phyloP scores from a whole-genome alignment of 1,140 invertebrate species.

The Brachionus sp. region DNA sequence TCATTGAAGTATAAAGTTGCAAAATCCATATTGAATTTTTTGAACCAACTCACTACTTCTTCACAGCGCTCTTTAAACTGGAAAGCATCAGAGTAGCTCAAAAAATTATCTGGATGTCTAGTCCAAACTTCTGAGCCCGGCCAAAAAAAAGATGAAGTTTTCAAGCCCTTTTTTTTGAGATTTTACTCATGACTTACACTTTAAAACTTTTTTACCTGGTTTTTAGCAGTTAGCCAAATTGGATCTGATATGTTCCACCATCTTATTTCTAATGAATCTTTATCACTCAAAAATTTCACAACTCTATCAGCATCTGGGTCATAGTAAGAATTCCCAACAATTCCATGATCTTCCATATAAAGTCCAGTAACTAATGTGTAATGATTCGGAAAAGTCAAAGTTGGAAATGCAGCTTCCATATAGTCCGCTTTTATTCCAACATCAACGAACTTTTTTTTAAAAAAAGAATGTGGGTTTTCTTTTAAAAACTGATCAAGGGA shows the following conservation, averaged over 20 bases:
- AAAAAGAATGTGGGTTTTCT: constrained; percentile 61
- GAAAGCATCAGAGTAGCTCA: neutral
- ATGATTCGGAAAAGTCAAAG: constrained; percentile 76
- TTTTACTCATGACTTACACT: neutral
- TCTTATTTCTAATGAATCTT: neutral
- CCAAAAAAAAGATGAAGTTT: constrained; percentile 37
- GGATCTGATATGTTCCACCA: constrained; percentile 22
- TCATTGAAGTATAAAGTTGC: constrained; percentile 22
- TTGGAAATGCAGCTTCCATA: constrained; percentile 68
- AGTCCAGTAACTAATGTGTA: constrained; percentile 68
- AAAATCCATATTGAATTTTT: constrained; percentile 28
- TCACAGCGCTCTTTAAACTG: neutral
- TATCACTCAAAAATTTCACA: constrained; percentile 44
- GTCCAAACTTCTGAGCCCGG: neutral
- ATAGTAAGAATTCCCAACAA: neutral
- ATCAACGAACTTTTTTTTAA: constrained; percentile 62
- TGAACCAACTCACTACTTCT: neutral
- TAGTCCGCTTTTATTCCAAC: constrained; percentile 65
- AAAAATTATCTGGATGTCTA: neutral
- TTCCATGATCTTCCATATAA: constrained; percentile 22
- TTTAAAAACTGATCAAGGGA: constrained; percentile 62
- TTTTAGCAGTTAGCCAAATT: constrained; percentile 40
- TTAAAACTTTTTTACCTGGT: constrained; percentile 11
- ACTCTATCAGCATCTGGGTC: neutral
- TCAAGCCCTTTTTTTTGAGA: neutral